Evolutionary conservation across 2,113 vertebrate species (phyloP).

Genomic region (Sylvietta virens): DNA sequence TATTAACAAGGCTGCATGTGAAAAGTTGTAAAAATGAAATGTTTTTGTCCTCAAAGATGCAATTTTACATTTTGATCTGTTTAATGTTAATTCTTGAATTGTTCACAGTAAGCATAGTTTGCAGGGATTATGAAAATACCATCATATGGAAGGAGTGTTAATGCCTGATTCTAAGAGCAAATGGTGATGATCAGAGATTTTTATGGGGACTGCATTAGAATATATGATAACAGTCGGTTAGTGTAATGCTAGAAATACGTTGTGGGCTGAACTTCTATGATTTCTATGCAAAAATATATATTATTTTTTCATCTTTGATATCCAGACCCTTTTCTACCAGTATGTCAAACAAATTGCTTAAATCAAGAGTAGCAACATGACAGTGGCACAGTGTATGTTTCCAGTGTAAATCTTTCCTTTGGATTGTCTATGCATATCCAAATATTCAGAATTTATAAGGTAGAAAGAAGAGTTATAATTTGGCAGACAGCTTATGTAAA

Average conservation of each 20-base stretch:
- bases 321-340: background rate
- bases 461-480: background rate
- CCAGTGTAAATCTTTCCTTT: background rate
- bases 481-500: background rate
- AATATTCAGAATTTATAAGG: background rate
- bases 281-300: background rate
- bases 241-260: background rate
- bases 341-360: background rate
- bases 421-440: background rate
- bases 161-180: slow-evolving; percentile 38
- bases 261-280: background rate
- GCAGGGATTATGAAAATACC: background rate
- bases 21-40: background rate
- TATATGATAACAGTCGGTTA: background rate
- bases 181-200: slow-evolving; percentile 3
- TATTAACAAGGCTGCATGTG: background rate
- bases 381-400: background rate
- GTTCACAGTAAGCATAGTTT: background rate
- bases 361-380: background rate
- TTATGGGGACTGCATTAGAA: background rate
- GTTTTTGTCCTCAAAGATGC: background rate
- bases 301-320: background rate
- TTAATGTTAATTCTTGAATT: background rate
- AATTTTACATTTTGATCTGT: background rate
- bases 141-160: slow-evolving; percentile 31